Base-by-base conservation (phyloP, 2,113 vertebrate species). In the Panurus biarmicus region DNA sequence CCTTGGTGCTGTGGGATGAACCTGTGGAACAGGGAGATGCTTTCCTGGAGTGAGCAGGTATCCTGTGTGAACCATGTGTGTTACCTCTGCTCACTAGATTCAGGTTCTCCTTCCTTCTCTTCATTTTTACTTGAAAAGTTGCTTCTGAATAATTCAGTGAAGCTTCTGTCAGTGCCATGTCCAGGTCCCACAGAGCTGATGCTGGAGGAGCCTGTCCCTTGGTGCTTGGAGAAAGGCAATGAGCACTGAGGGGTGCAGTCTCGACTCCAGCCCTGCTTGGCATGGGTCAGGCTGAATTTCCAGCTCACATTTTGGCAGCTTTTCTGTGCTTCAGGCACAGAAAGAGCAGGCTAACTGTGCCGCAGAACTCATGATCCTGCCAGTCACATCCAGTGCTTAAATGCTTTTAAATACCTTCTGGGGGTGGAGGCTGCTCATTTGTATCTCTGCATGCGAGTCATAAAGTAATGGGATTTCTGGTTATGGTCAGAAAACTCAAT, bases 121-220 rank as follows among this genome's bases (percentile, higher is more conserved):
- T 87, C 19, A 1, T 82, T 84, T 93, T 44, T 89, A 91, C 91
- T 95, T 96, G 87, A 91, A 95, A 93, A 90, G 6, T 9, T 40
- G n/a, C 45, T 54, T 53, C 89, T 20, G 80, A 60, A 22, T 51
- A 50, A 82, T 53, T 84, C 51, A 57, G 89, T 76, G 94, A 84
- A 81, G 53, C 50, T 50, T 45, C 82, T 69, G 58, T 11, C 33
- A 6, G 4, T 15, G 31, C 72, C 72, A 4, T 1, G 0, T 80
- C 33, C 67, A 48, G 53, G 53, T 58, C n/a, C 64, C 28, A 2
- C 23, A 4, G 11, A 18, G 44, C 47, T 17, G 47, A 6, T 38
- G 83, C 80, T 53, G 80, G 56, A 42, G 50, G 35, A 62, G 11
- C 57, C 36, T 10, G 5, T 40, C 17, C 66, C 50, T 31, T 15